Conservation (phyloP, 2,888 invertebrate species). For the Acrobasis suavella region DNA sequence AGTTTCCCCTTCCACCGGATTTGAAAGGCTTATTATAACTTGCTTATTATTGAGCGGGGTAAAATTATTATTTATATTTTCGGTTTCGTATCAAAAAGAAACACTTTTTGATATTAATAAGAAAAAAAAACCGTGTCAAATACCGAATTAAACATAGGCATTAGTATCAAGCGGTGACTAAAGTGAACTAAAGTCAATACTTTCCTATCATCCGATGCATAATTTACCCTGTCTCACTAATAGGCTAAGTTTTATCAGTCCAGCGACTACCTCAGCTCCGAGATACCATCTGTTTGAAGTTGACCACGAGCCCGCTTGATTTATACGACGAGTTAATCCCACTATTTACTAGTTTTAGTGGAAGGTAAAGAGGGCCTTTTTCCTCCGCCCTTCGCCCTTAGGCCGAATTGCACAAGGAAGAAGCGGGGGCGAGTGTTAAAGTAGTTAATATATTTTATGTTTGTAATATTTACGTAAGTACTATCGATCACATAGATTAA, state of each 20-base stretch:
- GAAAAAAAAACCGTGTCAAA: too few species aligned
- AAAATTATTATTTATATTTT: too few species aligned
- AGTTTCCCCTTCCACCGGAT: too few species aligned
- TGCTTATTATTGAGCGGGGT: too few species aligned
- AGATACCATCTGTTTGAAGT: slow-evolving; percentile 23
- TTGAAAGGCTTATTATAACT: too few species aligned
- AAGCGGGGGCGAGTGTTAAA: slow-evolving; percentile 17
- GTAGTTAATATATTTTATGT: too few species aligned
- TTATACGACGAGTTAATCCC: slow-evolving; percentile 75
- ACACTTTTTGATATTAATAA: too few species aligned
- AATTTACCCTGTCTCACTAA: slow-evolving; percentile 24
- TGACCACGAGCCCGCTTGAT: slow-evolving; percentile 52
- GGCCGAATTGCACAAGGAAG: slow-evolving; percentile 32
- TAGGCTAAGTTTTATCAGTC: slow-evolving; percentile 32
- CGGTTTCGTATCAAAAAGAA: too few species aligned
- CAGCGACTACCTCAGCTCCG: slow-evolving; percentile 33
- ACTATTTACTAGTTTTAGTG: slow-evolving; percentile 79
- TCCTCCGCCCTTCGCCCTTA: slow-evolving; percentile 59
- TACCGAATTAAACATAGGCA: too few species aligned
- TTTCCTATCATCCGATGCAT: slow-evolving; percentile 15
- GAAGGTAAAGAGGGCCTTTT: slow-evolving; percentile 77
- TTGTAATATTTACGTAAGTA: too few species aligned
- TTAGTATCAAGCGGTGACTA: too few species aligned
- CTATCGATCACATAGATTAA: too few species aligned
- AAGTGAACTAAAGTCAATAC: slow-evolving; percentile 7